These are phyloP conservation scores for Rhynchophorus ferrugineus DNA, from an alignment of 1,140 invertebrate species.

Conservation along the genomic window DNA sequence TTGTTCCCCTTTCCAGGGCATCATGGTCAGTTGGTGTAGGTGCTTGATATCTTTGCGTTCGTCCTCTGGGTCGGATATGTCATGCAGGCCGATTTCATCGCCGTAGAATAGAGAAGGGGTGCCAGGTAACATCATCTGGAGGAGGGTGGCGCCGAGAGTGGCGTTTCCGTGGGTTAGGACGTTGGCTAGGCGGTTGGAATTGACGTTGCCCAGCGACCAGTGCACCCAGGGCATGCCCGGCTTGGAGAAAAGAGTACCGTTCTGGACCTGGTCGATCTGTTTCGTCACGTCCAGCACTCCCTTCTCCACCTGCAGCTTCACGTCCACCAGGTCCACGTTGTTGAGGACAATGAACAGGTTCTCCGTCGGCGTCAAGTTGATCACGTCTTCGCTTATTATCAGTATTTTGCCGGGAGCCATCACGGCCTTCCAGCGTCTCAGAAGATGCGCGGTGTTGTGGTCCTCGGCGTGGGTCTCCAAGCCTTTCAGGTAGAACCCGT, in stretches of 20 bases:
- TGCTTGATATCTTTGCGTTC: constrained; percentile 56
- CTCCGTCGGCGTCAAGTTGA: constrained; percentile 43
- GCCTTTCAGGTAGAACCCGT: constrained; percentile 76
- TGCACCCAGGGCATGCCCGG: constrained; percentile 63
- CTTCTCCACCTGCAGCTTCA: constrained; percentile 53
- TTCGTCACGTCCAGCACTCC: constrained; percentile 49
- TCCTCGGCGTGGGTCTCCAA: constrained; percentile 44
- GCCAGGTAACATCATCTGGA: constrained; percentile 70
- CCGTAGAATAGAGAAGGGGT: constrained; percentile 75
- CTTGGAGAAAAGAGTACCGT: constrained; percentile 51
- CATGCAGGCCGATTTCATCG: constrained; percentile 61
- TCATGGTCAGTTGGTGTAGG: constrained; percentile 57
- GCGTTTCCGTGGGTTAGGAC: constrained; percentile 48
- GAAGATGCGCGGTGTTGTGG: constrained; percentile 39
- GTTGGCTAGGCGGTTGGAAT: constrained; percentile 51
- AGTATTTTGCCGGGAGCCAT: constrained; percentile 54
- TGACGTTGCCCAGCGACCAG: constrained; percentile 62
- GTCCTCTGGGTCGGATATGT: constrained; percentile 43
- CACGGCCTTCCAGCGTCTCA: constrained; percentile 59
- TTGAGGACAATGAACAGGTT: constrained; percentile 48
- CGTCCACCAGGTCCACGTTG: constrained; percentile 63
- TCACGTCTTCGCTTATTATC: constrained; percentile 54
- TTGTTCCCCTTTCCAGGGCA: constrained; percentile 48
- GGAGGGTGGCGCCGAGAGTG: constrained; percentile 53
- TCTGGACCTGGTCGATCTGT: constrained; percentile 49